A percentile compares a stretch with the other conserved stretches of the same genome.
Evolutionary conservation across 2,797 vertebrate species (phyloP).

Genomic region (Podarcis lilfordi): DNA sequence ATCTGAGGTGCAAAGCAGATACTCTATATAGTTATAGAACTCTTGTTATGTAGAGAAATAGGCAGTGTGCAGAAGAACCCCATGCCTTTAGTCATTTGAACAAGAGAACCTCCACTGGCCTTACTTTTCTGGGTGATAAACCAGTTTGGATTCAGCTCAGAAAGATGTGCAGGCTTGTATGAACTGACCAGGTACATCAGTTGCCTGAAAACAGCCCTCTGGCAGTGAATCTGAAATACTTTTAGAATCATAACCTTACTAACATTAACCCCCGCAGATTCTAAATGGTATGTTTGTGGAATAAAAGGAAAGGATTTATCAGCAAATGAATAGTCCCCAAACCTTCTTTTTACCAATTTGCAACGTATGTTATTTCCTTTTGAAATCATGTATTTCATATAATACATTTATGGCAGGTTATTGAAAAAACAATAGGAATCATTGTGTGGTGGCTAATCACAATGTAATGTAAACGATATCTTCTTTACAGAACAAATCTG

Average conservation of each 20-base stretch:
- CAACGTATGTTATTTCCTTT: slow-evolving; percentile 43
- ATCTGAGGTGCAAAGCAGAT: no score
- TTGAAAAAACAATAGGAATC: slow-evolving; percentile 61
- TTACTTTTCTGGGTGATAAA: not conserved
- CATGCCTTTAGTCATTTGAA: not conserved
- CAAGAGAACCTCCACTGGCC: not conserved
- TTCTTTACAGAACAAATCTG: slow-evolving; percentile 71
- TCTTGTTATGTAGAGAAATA: not conserved
- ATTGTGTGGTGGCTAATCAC: slow-evolving; percentile 56
- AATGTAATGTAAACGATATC: slow-evolving; percentile 57
- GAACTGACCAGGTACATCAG: not conserved
- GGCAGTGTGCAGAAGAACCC: not conserved
- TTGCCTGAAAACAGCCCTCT: not conserved
- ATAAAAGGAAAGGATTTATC: not conserved
- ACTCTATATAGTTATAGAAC: no score
- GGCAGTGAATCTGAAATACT: no score
- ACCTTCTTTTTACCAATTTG: slow-evolving; percentile 15
- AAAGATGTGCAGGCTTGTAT: not conserved
- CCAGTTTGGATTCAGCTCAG: not conserved
- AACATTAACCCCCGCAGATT: not conserved
- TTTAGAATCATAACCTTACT: not conserved
- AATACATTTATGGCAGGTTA: slow-evolving; percentile 47
- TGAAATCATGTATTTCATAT: slow-evolving; percentile 34
- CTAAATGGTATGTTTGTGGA: not conserved
- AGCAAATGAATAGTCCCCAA: slow-evolving; percentile 38